Base-by-base conservation (phyloP, 1,140 invertebrate species). In the Cephus cinctus region DNA sequence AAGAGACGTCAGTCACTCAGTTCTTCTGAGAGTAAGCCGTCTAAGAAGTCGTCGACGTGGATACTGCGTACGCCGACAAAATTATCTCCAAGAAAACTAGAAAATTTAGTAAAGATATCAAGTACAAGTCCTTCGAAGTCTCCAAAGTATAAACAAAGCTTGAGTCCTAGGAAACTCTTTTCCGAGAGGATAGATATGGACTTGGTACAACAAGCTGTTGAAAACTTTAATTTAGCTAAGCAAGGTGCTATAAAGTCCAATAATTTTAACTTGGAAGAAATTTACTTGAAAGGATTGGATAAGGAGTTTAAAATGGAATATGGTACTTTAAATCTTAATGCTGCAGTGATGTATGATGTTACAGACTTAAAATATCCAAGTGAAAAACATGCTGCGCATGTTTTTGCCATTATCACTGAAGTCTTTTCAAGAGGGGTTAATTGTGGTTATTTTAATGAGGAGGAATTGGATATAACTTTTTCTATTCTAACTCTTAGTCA, bases 361-460 rank as follows among this genome's bases (percentile, higher is more conserved):
- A 40, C 30, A 14, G 57, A 70, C 30, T 36, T 73, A 5, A 12
- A 42, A 20, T 40, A 59, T 11, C 58, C 64, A 2, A 36, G 5
- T 4, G 68, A 72, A 31, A 60, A 44, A 0, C 27, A 66, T 25
- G 59, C 70, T 2, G 41, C 56, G 23, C 42, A 61, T 46, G 47
- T 74, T 2, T 53, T 65, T 4, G 44, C 23, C 16, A 47, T 54
- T 4, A 43, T 73, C 12, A 14, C 56, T 0, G 56, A 54, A 6
- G 68, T 74, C 9, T 65, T 74, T 12, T 52, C 52, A 2, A 64
- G 68, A 40, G 52, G 61, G 6, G 30, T 67, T 0, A 75, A 75
- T 48, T 73, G 69, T 41, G 62, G 65, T 21, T 75, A 75, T 50
- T 75, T 74, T 16, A 25, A 52, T 20, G 43, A 52, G 22, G 19